phyloP scores from a whole-genome alignment of 2,113 vertebrate species.

The Callocephalon fimbriatum region DNA sequence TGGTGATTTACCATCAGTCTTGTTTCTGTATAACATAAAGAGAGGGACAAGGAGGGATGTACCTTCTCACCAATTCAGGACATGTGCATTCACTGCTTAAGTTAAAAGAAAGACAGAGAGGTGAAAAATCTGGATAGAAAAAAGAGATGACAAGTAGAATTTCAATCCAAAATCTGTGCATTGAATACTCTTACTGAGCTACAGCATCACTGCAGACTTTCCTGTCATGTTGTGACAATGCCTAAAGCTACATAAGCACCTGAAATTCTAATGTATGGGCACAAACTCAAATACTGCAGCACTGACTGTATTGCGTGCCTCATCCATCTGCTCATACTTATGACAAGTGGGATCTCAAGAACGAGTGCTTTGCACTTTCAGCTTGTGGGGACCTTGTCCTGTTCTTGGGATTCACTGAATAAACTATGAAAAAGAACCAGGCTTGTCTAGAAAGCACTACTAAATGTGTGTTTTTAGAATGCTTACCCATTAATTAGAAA shows the following conservation, averaged over 20 bases:
- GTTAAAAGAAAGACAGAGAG: not conserved
- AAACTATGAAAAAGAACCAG: not conserved
- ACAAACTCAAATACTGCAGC: not conserved
- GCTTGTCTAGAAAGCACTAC: not conserved
- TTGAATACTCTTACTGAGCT: not conserved
- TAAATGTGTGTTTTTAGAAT: not conserved
- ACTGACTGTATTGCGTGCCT: not conserved
- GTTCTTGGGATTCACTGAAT: not conserved
- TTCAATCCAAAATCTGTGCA: not conserved
- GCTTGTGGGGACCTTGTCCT: fast-evolving
- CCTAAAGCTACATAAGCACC: not conserved
- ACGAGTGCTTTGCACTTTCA: not conserved
- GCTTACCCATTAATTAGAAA: not conserved
- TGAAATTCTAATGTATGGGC: not conserved
- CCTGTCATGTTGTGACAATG: not conserved
- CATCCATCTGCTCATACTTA: not conserved
- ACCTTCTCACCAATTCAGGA: not conserved
- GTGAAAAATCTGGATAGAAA: not conserved
- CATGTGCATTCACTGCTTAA: not conserved
- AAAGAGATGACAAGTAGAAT: not conserved
- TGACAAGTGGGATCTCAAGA: not conserved
- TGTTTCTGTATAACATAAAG: not conserved
- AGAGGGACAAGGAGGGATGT: not conserved
- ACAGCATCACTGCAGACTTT: not conserved
- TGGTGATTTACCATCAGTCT: constrained; percentile 31